Conservation (phyloP, 2,113 vertebrate genomes). For the Chitala chitala region DNA sequence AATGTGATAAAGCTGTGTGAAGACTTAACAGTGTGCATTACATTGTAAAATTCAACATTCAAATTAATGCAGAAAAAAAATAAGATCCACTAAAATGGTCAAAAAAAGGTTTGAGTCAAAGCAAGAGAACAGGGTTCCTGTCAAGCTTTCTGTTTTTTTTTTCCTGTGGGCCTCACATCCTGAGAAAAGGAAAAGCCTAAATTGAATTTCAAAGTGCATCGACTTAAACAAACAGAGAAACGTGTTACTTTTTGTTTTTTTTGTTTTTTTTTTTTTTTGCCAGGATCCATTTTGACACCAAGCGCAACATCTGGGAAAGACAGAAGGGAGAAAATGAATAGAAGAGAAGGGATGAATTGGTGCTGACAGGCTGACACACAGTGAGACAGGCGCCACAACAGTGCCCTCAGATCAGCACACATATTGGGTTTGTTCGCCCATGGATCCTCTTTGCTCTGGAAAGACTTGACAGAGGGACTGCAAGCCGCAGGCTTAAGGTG, state of each 20-base stretch:
- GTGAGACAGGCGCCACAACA: conserved; percentile 49
- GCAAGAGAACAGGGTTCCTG: neutral
- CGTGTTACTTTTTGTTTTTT: conserved; percentile 47
- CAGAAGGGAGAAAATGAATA: conserved; percentile 50
- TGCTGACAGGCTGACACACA: conserved; percentile 55
- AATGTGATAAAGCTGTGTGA: too few species aligned
- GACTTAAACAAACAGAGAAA: conserved; percentile 58
- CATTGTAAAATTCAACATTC: neutral
- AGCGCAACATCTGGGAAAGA: conserved; percentile 59
- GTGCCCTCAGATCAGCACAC: conserved; percentile 45
- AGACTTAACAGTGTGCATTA: neutral
- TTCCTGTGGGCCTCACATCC: conserved; percentile 36
- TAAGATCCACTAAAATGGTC: neutral
- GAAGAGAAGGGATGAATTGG: conserved; percentile 58
- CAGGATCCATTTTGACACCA: conserved; percentile 51
- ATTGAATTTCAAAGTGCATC: conserved; percentile 56
- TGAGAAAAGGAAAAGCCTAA: conserved; percentile 28
- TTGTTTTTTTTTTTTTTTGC: conserved; percentile 29
- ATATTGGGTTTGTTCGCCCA: conserved; percentile 52
- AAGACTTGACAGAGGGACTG: conserved; percentile 34
- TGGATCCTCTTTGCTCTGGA: conserved; percentile 20
- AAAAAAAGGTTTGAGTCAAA: neutral
- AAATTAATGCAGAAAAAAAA: neutral
- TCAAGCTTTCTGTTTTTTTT: conserved; percentile 44
- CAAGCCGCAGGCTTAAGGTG: conserved; percentile 36